Evolutionary conservation across 2,113 vertebrate species (phyloP).

Genomic region (Axis porcinus): DNA sequence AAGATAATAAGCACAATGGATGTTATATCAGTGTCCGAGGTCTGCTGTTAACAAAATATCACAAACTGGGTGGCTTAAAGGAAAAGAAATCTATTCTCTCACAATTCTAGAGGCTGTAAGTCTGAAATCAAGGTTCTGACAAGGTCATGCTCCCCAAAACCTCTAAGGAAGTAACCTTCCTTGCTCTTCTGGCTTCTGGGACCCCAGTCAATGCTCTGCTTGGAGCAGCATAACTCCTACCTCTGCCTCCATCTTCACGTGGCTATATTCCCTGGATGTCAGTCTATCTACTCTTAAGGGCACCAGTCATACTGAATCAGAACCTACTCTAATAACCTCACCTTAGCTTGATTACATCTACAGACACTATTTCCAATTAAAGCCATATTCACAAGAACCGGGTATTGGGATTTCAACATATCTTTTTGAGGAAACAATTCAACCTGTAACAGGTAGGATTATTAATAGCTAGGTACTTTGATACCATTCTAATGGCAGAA

Average conservation of each 20-base stretch:
- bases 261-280: not conserved
- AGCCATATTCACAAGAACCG: not conserved
- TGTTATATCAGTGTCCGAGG: not conserved
- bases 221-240: not conserved
- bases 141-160: not conserved
- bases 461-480: not conserved
- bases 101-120: not conserved
- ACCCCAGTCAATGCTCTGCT: not conserved
- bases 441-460: not conserved
- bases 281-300: not conserved
- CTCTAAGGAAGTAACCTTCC: not conserved
- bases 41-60: not conserved
- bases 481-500: not conserved
- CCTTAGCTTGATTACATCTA: not conserved
- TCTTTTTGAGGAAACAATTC: not conserved
- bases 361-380: not conserved
- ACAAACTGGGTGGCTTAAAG: not conserved
- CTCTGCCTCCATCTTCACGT: not conserved
- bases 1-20: not conserved
- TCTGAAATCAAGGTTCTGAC: not conserved
- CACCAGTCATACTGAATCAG: not conserved
- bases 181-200: not conserved
- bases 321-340: not conserved
- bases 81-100: not conserved
- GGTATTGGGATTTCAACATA: not conserved